These are phyloP conservation scores for Crenuchus spilurus DNA, from an alignment of 2,797 vertebrate species.

Conservation along the genomic window DNA sequence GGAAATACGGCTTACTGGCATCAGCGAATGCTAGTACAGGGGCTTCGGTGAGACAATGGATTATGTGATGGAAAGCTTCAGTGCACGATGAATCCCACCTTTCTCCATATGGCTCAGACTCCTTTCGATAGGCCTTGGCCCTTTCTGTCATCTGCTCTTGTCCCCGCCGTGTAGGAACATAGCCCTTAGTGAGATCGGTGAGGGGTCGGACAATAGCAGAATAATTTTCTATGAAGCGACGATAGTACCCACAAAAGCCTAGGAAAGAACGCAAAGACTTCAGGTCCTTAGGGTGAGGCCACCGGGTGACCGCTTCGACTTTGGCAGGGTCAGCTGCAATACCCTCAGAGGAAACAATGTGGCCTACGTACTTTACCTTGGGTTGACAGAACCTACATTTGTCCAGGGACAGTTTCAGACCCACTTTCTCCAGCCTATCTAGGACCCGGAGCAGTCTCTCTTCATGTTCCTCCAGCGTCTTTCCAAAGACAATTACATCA, in stretches of 20 bases:
- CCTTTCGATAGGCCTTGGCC: not conserved
- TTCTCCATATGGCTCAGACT: not conserved
- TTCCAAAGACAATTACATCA: not conserved
- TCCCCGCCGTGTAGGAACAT: not conserved
- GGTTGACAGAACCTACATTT: constrained; percentile 18
- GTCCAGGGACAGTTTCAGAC: not conserved
- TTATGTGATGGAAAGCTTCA: constrained; percentile 20
- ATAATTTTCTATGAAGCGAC: constrained; percentile 11
- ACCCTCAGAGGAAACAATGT: constrained; percentile 7
- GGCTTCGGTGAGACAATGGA: constrained; percentile 18
- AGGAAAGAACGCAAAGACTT: not conserved
- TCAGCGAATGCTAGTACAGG: constrained; percentile 36
- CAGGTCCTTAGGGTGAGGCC: constrained; percentile 1
- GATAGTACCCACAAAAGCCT: constrained; percentile 19
- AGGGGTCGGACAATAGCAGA: constrained; percentile 6
- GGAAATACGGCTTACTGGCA: constrained; percentile 10
- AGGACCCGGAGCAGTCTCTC: not conserved
- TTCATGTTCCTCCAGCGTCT: not conserved
- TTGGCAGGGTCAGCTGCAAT: constrained; percentile 2
- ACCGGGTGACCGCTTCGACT: constrained; percentile 10
- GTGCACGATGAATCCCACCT: constrained; percentile 10
- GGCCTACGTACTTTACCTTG: constrained; percentile 31
- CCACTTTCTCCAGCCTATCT: not conserved
- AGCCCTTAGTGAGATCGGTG: constrained; percentile 21
- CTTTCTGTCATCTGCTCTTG: not conserved